Conservation (phyloP, 2,113 vertebrate species). For the Platysteira castanea region DNA sequence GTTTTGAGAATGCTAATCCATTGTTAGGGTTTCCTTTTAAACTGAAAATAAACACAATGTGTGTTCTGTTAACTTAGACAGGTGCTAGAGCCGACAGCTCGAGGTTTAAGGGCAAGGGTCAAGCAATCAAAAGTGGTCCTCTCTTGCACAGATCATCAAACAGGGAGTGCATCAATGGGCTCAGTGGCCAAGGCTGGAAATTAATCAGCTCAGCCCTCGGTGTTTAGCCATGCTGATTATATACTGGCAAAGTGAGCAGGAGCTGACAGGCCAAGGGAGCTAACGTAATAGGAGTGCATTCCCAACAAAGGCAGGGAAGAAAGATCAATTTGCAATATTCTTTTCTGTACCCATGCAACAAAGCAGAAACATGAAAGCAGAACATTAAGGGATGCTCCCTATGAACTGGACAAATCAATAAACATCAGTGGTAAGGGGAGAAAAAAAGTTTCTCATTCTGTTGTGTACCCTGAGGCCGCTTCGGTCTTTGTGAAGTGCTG, state of each 20-base stretch:
- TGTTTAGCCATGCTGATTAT: conserved; percentile 87
- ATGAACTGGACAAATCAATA: conserved; percentile 94
- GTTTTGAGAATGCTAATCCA: conserved; percentile 50
- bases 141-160: conserved; percentile 90
- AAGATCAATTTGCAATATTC: conserved; percentile 98
- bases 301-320: conserved; percentile 81
- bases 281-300: conserved; percentile 78
- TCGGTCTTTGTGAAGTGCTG: conserved; percentile 63
- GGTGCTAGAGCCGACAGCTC: conserved; percentile 68
- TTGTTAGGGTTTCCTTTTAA: conserved; percentile 62
- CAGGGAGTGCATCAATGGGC: conserved; percentile 83
- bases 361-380: conserved; percentile 93
- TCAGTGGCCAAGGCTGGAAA: conserved; percentile 75
- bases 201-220: conserved; percentile 82
- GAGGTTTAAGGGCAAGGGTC: conserved; percentile 75
- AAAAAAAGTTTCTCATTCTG: conserved; percentile 73
- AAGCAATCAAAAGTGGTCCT: conserved; percentile 88
- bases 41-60: conserved; percentile 10
- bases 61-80: conserved; percentile 69
- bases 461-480: conserved; percentile 65
- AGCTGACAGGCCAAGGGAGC: conserved; percentile 71
- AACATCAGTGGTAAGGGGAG: conserved; percentile 80
- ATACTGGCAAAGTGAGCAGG: conserved; percentile 67
- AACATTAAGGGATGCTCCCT: conserved; percentile 88
- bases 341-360: conserved; percentile 81